These are phyloP conservation scores for Bucco capensis DNA, from an alignment of 2,113 vertebrate species.

Conservation along the genomic window DNA sequence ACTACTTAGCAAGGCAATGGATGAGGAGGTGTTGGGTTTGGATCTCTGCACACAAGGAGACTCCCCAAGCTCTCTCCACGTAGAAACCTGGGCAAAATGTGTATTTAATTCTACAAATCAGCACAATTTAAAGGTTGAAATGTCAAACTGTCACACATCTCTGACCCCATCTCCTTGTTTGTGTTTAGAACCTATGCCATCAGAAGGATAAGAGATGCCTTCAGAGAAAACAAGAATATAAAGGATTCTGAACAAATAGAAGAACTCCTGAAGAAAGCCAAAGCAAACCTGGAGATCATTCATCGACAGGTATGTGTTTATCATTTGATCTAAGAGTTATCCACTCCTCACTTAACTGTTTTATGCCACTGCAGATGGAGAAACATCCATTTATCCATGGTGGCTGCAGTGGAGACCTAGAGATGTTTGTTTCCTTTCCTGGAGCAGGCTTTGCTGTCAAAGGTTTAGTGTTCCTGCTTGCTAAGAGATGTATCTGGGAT, in stretches of 20 bases:
- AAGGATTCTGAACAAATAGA: slow-evolving; percentile 79
- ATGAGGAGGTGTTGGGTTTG: neutral
- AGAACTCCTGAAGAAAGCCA: slow-evolving; percentile 80
- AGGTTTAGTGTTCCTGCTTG: neutral
- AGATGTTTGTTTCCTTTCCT: neutral
- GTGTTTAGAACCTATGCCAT: slow-evolving; percentile 85
- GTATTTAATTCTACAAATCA: neutral
- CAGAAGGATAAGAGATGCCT: slow-evolving; percentile 89
- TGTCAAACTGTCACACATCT: neutral
- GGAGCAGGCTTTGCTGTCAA: neutral
- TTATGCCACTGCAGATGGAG: neutral
- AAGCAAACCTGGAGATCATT: slow-evolving; percentile 80
- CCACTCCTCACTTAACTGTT: neutral
- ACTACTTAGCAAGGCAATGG: neutral
- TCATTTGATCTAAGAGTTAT: neutral
- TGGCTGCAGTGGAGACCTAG: neutral
- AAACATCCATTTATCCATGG: neutral
- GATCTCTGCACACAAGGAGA: too few species aligned
- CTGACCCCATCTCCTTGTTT: neutral
- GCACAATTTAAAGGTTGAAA: neutral
- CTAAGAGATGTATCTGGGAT: neutral
- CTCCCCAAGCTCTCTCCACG: neutral
- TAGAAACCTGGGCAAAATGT: neutral
- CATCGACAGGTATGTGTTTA: slow-evolving; percentile 84
- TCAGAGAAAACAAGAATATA: slow-evolving; percentile 86